Evolutionary conservation across 2,888 invertebrate species (phyloP), one percentile per base, ranked within the genome.

Genomic region (Agonum fuliginosum): DNA sequence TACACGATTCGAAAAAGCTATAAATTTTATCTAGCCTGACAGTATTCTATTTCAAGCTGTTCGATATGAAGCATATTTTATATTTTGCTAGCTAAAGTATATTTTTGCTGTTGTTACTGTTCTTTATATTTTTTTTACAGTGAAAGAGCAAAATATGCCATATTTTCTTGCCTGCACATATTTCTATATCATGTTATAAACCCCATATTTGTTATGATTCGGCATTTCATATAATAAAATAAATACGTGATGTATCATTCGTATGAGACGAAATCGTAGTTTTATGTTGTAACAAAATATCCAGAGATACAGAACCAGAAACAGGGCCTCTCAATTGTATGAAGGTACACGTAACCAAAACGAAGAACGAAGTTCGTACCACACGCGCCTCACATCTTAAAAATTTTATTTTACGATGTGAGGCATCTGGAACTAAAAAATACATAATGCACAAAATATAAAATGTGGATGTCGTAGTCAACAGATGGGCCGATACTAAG

Each of bases 321-420:
- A 19, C 8, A 51, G 51, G 12, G 12, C n/a, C 12, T 24, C 54
- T 54, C 54, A 54, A 54, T 54, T 54, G 24, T 54, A 54, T 20
- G 22, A 24, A 54, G 54, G n/a, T 12, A n/a, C 54, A 24, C 48
- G 17, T 48, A 48, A 10, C n/a, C 37, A 12, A 3, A 3, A 8
- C 37, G n/a, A n/a, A n/a, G n/a, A n/a, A 4, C 0, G 37, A 12
- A 10, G 3, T n/a, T 1, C 10, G 24, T 24, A 22, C 27, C 22
- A 62, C 58, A 62, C 14, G 30, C 27, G 58, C 27, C 27, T 62
- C 17, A 14, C 34, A 6, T 62, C 58, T 62, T 62, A 62, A 62
- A 62, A 34, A 34, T 30, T 62, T 62, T 62, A 62, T 62, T 62
- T 62, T 30, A 62, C 58, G 30, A 62, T 34, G 58, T 62, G 58